A percentile compares a stretch with the other conserved stretches of the same genome.
phyloP scores from a whole-genome alignment of 2,888 invertebrate genomes.

The Metellina segmentata region DNA sequence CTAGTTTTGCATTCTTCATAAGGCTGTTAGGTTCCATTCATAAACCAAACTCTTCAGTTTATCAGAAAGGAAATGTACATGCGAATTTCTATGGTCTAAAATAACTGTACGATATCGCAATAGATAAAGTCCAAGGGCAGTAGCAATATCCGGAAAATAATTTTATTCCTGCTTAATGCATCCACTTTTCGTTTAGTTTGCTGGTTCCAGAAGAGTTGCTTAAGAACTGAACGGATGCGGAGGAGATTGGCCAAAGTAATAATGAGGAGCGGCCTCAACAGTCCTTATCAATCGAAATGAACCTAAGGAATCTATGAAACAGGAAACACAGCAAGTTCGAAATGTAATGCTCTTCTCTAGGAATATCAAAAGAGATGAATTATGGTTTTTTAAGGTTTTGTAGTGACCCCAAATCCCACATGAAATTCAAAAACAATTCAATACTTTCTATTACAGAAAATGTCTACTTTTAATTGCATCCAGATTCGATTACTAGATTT shows the following conservation, averaged over 20 bases:
- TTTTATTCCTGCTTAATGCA: background rate
- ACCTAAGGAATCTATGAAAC: background rate
- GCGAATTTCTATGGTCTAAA: background rate
- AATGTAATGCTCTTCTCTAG: too few species aligned
- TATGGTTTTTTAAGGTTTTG: too few species aligned
- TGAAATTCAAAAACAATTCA: too few species aligned
- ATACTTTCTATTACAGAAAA: too few species aligned
- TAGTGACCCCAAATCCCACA: too few species aligned
- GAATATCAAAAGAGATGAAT: too few species aligned
- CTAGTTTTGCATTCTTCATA: too few species aligned
- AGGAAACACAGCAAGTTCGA: too few species aligned
- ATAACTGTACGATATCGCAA: background rate
- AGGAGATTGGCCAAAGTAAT: background rate
- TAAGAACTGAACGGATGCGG: background rate
- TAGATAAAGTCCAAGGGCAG: background rate
- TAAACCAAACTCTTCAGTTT: background rate
- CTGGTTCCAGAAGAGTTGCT: background rate
- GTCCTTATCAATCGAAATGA: background rate
- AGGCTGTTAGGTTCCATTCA: too few species aligned
- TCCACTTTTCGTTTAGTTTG: background rate
- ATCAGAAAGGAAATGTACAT: background rate
- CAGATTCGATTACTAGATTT: too few species aligned
- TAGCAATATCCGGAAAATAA: background rate
- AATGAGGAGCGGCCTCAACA: background rate
- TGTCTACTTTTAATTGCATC: too few species aligned